These are phyloP conservation scores for Takifugu ocellatus DNA, from an alignment of 2,797 vertebrate species.

Conservation along the genomic window DNA sequence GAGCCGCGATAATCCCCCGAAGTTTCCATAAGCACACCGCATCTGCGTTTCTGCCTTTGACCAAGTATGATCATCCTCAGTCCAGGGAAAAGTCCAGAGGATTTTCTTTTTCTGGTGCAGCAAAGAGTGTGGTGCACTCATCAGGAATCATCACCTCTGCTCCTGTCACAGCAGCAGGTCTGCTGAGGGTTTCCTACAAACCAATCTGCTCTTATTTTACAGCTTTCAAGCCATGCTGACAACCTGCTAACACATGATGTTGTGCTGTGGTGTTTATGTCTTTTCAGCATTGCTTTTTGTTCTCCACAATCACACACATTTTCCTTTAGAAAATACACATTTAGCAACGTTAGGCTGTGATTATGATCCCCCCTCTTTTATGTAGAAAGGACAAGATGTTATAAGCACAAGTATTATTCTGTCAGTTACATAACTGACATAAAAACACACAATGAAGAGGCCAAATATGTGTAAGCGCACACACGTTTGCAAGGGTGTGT, in stretches of 20 bases:
- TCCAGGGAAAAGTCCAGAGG: background rate
- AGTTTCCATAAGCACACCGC: slow-evolving; percentile 4
- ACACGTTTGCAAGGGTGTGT: too few species aligned
- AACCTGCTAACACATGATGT: slow-evolving; percentile 3
- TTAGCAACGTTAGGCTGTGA: too few species aligned
- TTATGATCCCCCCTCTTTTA: too few species aligned
- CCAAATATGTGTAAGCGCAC: too few species aligned
- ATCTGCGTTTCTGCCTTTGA: slow-evolving; percentile 20
- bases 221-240: slow-evolving; percentile 1
- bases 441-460: too few species aligned
- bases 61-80: slow-evolving; percentile 22
- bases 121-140: background rate
- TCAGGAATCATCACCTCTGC: slow-evolving; percentile 1
- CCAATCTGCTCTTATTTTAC: slow-evolving; percentile 1
- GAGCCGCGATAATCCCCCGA: slow-evolving; percentile 21
- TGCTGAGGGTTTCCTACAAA: slow-evolving; percentile 5
- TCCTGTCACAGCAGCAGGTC: slow-evolving; percentile 10
- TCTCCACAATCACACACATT: too few species aligned
- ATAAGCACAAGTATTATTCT: too few species aligned
- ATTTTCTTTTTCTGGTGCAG: slow-evolving; percentile 4
- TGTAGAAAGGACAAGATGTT: too few species aligned
- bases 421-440: too few species aligned
- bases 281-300: too few species aligned
- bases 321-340: too few species aligned
- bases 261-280: too few species aligned